Percentiles rank a stretch among this genome's conserved stretches.
Conservation (phyloP, 2,113 vertebrate genomes). For the Misgurnus anguillicaudatus region DNA sequence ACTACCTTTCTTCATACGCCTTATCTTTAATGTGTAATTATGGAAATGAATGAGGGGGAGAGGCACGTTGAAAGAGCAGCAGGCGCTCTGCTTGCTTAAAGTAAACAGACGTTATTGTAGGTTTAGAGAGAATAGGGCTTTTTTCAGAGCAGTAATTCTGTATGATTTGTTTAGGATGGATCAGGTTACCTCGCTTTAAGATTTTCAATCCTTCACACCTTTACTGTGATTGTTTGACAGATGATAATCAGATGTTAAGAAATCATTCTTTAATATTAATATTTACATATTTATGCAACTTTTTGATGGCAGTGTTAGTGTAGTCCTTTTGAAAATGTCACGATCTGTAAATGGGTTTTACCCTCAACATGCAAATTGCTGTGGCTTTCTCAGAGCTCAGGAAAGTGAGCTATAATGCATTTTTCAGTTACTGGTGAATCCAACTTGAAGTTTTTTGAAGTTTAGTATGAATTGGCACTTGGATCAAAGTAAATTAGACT, state of each 20-base stretch:
- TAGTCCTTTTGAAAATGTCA: not conserved
- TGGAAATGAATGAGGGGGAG: conserved; percentile 17
- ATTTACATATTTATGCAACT: conserved; percentile 4
- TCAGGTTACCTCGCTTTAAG: not conserved
- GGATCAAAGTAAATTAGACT: no score
- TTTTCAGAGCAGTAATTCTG: not conserved
- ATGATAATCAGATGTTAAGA: no score
- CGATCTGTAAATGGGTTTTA: not conserved
- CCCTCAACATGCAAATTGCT: not conserved
- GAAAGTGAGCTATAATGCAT: no score
- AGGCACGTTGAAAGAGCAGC: conserved; percentile 22
- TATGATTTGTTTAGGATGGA: not conserved
- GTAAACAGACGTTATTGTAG: conserved; percentile 5
- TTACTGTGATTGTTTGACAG: not conserved
- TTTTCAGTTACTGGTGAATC: no score
- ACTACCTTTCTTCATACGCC: not conserved
- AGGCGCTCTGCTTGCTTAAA: conserved; percentile 13
- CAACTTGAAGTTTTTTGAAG: no score
- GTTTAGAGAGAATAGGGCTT: conserved; percentile 5
- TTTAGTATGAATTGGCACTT: no score
- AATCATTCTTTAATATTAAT: no score
- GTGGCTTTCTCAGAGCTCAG: not conserved
- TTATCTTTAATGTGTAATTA: conserved; percentile 51
- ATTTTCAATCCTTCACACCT: not conserved
- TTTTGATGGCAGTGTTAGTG: not conserved